These are phyloP conservation scores for Talpa occidentalis DNA, from an alignment of 2,113 vertebrate genomes.

Conservation along the genomic window DNA sequence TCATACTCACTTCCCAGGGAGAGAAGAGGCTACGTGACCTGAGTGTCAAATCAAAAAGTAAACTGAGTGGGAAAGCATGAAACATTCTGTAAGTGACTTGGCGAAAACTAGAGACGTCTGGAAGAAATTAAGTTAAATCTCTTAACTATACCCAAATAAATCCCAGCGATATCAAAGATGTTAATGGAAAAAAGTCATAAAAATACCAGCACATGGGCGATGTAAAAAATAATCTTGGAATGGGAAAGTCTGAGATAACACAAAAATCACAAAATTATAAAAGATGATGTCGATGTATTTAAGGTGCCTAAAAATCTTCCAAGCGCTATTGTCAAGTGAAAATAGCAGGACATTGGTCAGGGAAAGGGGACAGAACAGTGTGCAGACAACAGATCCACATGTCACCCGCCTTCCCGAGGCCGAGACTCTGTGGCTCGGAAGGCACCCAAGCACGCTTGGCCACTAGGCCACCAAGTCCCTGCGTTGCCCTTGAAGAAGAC, in stretches of 20 bases:
- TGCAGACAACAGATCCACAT: too few relatives aligned
- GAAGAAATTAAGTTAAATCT: conserved; percentile 27
- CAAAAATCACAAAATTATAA: not conserved
- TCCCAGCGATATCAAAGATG: not conserved
- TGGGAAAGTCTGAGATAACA: not conserved
- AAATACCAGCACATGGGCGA: not conserved
- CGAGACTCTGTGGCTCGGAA: too few relatives aligned
- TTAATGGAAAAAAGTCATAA: conserved; percentile 1
- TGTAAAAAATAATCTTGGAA: not conserved
- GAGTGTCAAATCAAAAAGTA: not conserved
- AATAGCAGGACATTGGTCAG: not conserved
- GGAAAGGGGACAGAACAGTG: not conserved
- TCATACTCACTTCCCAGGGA: not conserved
- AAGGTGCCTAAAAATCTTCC: not conserved
- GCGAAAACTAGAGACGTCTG: not conserved
- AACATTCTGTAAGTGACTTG: not conserved
- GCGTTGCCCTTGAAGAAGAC: too few relatives aligned
- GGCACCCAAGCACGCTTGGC: too few relatives aligned
- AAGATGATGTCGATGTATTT: not conserved
- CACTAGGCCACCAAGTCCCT: too few relatives aligned
- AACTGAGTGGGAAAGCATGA: not conserved
- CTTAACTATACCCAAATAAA: not conserved
- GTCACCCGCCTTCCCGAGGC: too few relatives aligned
- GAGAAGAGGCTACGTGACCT: not conserved
- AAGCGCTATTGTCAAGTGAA: not conserved